phyloP scores from a whole-genome alignment of 92 coral and sea anemone genomes.

The Epizoanthus illoricatus region DNA sequence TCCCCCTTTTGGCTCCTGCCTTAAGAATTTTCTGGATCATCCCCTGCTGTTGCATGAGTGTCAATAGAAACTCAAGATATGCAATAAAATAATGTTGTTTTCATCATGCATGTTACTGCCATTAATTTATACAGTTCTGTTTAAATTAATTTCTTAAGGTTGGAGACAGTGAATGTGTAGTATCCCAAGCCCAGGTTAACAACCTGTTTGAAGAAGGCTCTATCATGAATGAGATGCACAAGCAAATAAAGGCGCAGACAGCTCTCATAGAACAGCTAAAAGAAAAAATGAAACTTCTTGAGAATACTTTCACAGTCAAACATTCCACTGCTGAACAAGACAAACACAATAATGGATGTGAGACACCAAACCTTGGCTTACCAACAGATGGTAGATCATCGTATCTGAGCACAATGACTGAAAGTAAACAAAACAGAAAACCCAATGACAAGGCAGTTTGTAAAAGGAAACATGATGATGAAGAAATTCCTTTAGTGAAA shows the following conservation, averaged over 20 bases:
- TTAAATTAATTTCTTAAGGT: background rate
- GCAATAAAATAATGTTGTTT: too few species aligned
- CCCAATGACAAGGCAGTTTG: background rate
- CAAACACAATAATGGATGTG: background rate
- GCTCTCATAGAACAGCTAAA: constrained; percentile 10
- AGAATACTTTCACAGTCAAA: background rate
- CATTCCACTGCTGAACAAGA: background rate
- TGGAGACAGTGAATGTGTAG: background rate
- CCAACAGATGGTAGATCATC: too few species aligned
- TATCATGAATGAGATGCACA: constrained; percentile 5
- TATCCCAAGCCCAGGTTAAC: background rate
- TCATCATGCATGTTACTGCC: too few species aligned
- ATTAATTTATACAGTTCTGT: too few species aligned
- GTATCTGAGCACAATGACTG: background rate
- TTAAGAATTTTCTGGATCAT: too few species aligned
- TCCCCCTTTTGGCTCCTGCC: too few species aligned
- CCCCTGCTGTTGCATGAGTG: too few species aligned
- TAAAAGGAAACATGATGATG: background rate
- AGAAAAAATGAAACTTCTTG: background rate
- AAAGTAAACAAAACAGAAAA: background rate
- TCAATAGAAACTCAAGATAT: too few species aligned
- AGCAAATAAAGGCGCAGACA: constrained; percentile 5
- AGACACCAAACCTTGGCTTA: background rate
- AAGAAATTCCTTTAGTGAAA: background rate
- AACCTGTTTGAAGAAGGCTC: background rate